Conservation (phyloP, 2,113 vertebrate species). For the Machaerirhynchus nigripectus region DNA sequence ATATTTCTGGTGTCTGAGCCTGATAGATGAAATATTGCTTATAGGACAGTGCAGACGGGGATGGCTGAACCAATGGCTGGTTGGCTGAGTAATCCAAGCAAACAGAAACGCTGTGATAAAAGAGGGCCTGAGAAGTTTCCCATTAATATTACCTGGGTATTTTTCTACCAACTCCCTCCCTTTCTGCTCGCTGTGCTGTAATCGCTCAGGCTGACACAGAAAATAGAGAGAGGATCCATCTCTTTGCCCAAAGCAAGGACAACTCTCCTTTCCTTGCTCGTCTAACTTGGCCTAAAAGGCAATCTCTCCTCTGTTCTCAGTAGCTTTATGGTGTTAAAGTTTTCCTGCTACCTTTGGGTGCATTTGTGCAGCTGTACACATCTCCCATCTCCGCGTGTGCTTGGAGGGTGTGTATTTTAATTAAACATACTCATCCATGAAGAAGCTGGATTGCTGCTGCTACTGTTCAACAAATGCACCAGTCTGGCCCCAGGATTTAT, state of each 20-base stretch:
- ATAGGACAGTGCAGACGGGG: neutral
- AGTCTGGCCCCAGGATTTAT: neutral
- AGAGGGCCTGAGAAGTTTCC: neutral
- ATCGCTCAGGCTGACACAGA: neutral
- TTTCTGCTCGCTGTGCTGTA: neutral
- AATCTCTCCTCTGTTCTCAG: neutral
- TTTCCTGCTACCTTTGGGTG: neutral
- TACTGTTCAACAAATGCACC: neutral
- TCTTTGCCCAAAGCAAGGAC: constrained; percentile 10
- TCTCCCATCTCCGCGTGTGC: neutral
- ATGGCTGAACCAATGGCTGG: neutral
- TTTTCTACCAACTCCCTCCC: neutral
- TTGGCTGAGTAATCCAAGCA: neutral
- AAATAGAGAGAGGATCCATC: neutral
- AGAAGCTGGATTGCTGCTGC: neutral
- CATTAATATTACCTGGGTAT: neutral
- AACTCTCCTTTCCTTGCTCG: neutral
- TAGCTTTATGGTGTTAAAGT: neutral
- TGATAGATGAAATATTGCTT: neutral
- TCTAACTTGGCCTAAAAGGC: neutral
- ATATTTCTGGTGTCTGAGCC: neutral
- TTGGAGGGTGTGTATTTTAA: neutral
- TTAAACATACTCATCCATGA: neutral
- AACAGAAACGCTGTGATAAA: neutral
- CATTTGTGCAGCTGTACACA: neutral